Conservation (phyloP, 2,113 vertebrate species). For the Junco hyemalis region DNA sequence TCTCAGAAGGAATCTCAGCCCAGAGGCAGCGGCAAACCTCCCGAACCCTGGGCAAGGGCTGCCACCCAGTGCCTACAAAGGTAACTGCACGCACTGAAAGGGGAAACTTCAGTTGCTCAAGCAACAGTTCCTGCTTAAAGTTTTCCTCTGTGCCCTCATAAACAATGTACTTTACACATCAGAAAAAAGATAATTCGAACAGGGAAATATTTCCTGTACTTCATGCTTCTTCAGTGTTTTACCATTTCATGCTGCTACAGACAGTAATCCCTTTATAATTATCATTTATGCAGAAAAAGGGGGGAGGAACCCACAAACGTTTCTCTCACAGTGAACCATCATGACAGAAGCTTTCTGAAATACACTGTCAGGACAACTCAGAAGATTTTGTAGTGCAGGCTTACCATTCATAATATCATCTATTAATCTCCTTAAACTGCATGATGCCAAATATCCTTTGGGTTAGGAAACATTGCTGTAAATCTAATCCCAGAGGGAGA, state of each 20-base stretch:
- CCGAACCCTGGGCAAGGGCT: neutral
- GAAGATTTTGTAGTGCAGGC: neutral
- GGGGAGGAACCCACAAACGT: neutral
- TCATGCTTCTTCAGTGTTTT: neutral
- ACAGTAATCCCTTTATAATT: neutral
- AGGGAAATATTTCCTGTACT: neutral
- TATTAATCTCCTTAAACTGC: neutral
- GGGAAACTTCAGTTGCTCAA: rapidly evolving
- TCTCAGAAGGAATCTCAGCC: neutral
- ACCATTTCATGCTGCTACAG: neutral
- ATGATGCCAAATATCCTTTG: neutral
- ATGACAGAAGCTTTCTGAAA: neutral
- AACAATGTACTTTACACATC: neutral
- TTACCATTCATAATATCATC: neutral
- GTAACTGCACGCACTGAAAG: neutral
- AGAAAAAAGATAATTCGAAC: neutral
- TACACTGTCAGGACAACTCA: neutral
- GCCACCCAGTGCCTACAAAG: neutral
- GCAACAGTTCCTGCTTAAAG: neutral
- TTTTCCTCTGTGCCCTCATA: neutral
- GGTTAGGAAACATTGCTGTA: neutral
- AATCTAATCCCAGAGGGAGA: neutral
- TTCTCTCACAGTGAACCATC: neutral
- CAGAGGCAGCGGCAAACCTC: neutral
- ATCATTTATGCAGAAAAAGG: neutral